These are phyloP conservation scores for Kryptopterus vitreolus DNA, from an alignment of 2,797 vertebrate species.

Conservation along the genomic window DNA sequence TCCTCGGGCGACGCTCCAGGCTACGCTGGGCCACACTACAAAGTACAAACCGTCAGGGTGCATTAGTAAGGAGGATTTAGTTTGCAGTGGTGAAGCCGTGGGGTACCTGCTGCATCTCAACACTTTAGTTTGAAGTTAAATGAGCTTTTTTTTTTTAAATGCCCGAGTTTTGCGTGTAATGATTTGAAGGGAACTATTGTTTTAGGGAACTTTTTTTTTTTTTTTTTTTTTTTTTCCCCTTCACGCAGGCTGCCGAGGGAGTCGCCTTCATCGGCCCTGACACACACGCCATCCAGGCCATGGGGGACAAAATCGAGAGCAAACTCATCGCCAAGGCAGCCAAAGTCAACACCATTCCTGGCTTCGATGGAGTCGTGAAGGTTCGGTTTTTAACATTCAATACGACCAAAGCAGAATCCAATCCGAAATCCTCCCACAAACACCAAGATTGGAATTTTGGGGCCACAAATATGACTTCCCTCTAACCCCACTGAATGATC, in stretches of 20 bases:
- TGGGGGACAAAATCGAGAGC: slow-evolving; percentile 99
- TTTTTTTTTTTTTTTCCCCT: too few relatives aligned
- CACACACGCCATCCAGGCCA: slow-evolving; percentile 91
- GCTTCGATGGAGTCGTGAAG: slow-evolving; percentile 95
- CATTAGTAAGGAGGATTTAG: slow-evolving; percentile 37
- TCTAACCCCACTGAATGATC: not conserved
- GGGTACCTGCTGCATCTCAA: slow-evolving; percentile 27
- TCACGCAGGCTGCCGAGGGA: slow-evolving; percentile 80
- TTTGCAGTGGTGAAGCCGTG: slow-evolving; percentile 21
- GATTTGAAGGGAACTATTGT: slow-evolving; percentile 19
- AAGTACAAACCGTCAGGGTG: slow-evolving; percentile 28
- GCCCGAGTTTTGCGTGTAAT: not conserved
- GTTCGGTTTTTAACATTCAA: slow-evolving; percentile 75
- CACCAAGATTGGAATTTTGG: not conserved
- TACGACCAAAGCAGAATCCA: not conserved
- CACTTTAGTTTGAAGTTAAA: slow-evolving; percentile 16
- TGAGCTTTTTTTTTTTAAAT: slow-evolving; percentile 20
- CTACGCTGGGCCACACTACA: slow-evolving; percentile 17
- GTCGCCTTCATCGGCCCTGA: slow-evolving; percentile 93
- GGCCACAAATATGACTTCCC: not conserved
- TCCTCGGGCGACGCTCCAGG: slow-evolving; percentile 36
- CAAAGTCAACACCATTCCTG: slow-evolving; percentile 95
- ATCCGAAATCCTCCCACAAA: not conserved
- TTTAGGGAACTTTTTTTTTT: slow-evolving; percentile 54
- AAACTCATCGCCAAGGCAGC: slow-evolving; percentile 95